Evolutionary conservation across 2,888 invertebrate species (phyloP).

Genomic region (Adelphocoris suturalis): DNA sequence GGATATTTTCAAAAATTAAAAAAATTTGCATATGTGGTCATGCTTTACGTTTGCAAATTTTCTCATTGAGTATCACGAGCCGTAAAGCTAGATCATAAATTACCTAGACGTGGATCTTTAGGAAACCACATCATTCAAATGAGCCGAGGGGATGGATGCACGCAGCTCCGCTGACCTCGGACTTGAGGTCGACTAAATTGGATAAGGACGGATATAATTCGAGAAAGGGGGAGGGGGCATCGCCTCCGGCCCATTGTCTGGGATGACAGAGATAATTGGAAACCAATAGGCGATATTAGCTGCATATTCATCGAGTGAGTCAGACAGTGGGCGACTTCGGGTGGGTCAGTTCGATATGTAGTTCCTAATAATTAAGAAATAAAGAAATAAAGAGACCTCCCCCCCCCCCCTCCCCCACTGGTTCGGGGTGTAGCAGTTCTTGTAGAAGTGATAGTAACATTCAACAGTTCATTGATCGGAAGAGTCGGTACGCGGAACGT

Average conservation of each 20-base stretch:
- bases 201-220: not conserved
- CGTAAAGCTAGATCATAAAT: not conserved
- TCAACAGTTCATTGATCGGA: no score
- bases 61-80: not conserved
- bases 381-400: no score
- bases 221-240: not conserved
- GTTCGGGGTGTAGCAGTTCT: no score
- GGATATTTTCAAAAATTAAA: no score
- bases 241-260: constrained; percentile 21
- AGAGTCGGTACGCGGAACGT: no score
- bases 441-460: no score
- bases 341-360: not conserved
- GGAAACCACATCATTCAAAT: not conserved
- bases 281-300: not conserved
- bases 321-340: not conserved
- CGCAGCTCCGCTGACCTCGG: not conserved
- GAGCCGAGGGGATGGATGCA: not conserved
- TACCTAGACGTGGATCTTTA: not conserved
- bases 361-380: no score
- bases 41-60: no score
- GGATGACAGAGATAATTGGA: constrained; percentile 1
- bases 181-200: constrained; percentile 6
- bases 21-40: no score
- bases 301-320: not conserved
- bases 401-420: no score